A percentile compares a stretch with the other conserved stretches of the same genome.
phyloP scores from a whole-genome alignment of 2,888 invertebrate genomes.

The Synanthedon formicaeformis region DNA sequence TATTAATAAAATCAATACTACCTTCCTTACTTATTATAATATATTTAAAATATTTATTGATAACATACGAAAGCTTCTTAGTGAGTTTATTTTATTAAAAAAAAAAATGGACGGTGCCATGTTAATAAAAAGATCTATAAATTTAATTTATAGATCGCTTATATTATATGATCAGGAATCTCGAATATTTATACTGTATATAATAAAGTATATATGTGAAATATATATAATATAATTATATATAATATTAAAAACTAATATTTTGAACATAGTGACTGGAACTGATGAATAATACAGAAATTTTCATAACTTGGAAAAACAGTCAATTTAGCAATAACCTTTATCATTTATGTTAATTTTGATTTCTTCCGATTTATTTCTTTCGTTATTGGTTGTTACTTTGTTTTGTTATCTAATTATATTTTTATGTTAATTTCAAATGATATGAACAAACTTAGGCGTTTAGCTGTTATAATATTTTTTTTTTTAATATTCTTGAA shows the following conservation, averaged over 20 bases:
- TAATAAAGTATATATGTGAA: too few relatives aligned
- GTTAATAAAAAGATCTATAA: neutral
- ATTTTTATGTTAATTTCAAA: constrained; percentile 35
- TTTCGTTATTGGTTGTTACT: constrained; percentile 52
- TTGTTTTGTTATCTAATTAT: constrained; percentile 67
- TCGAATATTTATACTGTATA: too few relatives aligned
- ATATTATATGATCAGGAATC: too few relatives aligned
- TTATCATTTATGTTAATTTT: neutral
- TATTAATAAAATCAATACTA: neutral
- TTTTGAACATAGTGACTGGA: too few relatives aligned
- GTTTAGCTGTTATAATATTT: constrained; percentile 1
- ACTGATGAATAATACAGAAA: too few relatives aligned
- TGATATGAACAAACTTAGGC: neutral
- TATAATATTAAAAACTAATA: too few relatives aligned
- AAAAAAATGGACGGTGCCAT: neutral
- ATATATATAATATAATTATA: too few relatives aligned
- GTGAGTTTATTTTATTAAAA: neutral
- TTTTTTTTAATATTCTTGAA: too few relatives aligned
- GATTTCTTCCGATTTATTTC: constrained; percentile 14
- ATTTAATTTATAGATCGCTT: too few relatives aligned
- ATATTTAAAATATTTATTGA: neutral
- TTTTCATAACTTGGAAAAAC: too few relatives aligned
- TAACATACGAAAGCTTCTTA: neutral
- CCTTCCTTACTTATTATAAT: neutral
- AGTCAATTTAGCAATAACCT: too few relatives aligned